phyloP scores from a whole-genome alignment of 1,140 invertebrate genomes.

The Megalonaias nervosa region DNA sequence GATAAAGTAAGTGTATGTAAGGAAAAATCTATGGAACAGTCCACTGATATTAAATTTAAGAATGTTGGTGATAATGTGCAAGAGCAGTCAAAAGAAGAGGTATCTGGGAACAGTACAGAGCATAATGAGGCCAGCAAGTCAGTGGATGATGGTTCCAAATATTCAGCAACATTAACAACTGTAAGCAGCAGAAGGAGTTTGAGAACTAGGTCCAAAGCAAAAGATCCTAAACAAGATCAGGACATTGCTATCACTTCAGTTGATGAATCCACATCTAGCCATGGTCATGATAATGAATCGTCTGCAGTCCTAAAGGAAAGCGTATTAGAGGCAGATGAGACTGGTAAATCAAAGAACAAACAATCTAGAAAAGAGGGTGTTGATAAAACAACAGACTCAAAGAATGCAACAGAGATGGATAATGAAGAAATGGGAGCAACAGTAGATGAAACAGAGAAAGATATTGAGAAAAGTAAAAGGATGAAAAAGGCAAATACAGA shows the following conservation, averaged over 20 bases:
- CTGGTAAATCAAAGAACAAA: too few relatives aligned
- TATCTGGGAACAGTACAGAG: not conserved
- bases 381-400: not conserved
- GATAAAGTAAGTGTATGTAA: not conserved
- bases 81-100: not conserved
- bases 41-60: not conserved
- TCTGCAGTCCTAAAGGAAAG: slow-evolving; percentile 9
- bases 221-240: too few relatives aligned
- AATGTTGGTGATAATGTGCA: not conserved
- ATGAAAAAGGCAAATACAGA: not conserved
- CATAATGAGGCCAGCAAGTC: not conserved
- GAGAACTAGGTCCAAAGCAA: too few relatives aligned
- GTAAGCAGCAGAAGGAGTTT: too few relatives aligned
- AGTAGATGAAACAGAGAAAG: not conserved
- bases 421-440: not conserved
- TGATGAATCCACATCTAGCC: too few relatives aligned
- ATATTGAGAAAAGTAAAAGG: not conserved
- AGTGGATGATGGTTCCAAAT: too few relatives aligned
- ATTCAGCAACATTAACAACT: too few relatives aligned
- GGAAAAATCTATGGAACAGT: not conserved
- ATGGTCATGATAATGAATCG: not conserved
- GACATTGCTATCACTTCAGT: too few relatives aligned
- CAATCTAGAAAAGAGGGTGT: not conserved
- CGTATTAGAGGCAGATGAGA: not conserved
- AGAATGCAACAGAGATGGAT: not conserved